These are phyloP conservation scores for Cordylochernes scorpioides DNA, from an alignment of 2,888 invertebrate genomes.

Conservation along the genomic window DNA sequence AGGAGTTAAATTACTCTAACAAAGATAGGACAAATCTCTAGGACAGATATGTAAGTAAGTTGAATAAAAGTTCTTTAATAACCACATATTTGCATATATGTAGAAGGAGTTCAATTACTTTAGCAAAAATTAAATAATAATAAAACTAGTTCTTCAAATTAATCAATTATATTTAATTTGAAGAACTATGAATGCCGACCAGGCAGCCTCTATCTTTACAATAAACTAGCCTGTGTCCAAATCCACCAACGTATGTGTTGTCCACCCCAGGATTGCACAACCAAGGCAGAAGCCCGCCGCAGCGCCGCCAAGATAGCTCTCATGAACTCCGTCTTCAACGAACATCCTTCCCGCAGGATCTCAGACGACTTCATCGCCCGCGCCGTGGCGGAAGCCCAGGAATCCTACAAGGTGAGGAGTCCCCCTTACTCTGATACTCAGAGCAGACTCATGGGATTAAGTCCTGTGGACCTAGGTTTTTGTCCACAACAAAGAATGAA, in stretches of 20 bases:
- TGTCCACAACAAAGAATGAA: too few species aligned
- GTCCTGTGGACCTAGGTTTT: too few species aligned
- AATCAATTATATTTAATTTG: too few species aligned
- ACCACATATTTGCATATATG: neutral
- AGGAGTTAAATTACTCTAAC: too few species aligned
- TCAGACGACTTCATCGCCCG: slow-evolving; percentile 81
- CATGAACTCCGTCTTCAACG: slow-evolving; percentile 90
- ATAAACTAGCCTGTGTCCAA: too few species aligned
- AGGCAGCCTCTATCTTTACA: too few species aligned
- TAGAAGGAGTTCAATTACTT: neutral
- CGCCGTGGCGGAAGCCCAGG: slow-evolving; percentile 67
- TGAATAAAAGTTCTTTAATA: too few species aligned
- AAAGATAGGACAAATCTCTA: too few species aligned
- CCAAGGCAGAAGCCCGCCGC: slow-evolving; percentile 73
- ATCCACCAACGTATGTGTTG: neutral
- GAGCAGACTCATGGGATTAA: too few species aligned
- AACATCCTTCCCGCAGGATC: slow-evolving; percentile 69
- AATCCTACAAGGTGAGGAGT: slow-evolving; percentile 41
- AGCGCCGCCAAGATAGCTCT: slow-evolving; percentile 83
- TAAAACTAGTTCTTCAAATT: slow-evolving; percentile 5
- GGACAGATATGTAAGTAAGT: too few species aligned
- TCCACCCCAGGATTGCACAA: slow-evolving; percentile 50
- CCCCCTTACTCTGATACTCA: too few species aligned
- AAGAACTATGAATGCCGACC: too few species aligned
- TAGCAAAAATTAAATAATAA: neutral